phyloP scores from a whole-genome alignment of 1,140 invertebrate species.

The Leptopilina clavipes region DNA sequence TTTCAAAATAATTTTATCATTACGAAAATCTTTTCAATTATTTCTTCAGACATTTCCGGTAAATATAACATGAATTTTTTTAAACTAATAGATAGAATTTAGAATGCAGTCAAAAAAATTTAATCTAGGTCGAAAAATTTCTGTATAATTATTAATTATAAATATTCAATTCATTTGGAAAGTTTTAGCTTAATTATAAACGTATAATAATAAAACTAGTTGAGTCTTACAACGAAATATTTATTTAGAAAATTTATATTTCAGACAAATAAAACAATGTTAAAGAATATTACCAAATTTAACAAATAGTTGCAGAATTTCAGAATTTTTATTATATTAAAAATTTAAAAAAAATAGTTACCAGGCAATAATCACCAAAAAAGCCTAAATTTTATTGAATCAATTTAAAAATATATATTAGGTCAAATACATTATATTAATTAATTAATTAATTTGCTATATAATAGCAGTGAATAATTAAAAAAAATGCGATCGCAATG shows the following conservation, averaged over 20 bases:
- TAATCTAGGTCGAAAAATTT: constrained; percentile 9
- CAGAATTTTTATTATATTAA: neutral
- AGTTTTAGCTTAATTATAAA: neutral
- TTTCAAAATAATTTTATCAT: too few species aligned
- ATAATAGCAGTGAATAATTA: too few species aligned
- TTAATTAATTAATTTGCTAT: too few species aligned
- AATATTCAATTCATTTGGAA: neutral
- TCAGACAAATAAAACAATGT: neutral
- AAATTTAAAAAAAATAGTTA: neutral
- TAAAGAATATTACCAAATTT: neutral
- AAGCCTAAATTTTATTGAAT: neutral
- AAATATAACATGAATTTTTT: too few species aligned
- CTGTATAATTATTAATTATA: neutral
- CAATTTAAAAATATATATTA: neutral
- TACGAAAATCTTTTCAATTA: too few species aligned
- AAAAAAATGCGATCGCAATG: too few species aligned
- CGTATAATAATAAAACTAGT: neutral
- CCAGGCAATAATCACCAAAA: neutral
- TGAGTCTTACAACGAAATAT: constrained; percentile 5
- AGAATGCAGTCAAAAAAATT: neutral
- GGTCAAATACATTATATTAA: neutral
- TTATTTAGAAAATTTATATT: constrained; percentile 3
- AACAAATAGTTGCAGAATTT: neutral
- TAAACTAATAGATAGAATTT: neutral
- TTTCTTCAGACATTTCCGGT: too few species aligned